Evolutionary conservation across 2,888 invertebrate genomes (phyloP).

Genomic region (Trichogramma dendrolimi): DNA sequence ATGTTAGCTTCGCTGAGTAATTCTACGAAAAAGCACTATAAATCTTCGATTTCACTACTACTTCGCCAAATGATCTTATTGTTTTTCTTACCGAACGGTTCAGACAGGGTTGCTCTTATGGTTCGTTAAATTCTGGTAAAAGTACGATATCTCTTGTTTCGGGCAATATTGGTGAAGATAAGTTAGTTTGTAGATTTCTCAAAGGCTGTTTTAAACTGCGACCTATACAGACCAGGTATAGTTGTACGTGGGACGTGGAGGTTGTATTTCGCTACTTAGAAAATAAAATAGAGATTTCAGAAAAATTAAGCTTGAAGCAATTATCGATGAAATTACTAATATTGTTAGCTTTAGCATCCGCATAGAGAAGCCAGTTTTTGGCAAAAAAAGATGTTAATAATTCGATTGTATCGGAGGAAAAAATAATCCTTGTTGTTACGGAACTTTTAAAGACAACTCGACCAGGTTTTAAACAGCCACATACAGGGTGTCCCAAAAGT

Average conservation of each 20-base stretch:
- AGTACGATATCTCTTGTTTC: slow-evolving; percentile 19
- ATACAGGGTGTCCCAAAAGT: too few relatives aligned
- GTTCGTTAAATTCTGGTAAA: slow-evolving; percentile 15
- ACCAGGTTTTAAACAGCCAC: too few relatives aligned
- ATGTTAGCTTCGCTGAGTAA: too few relatives aligned
- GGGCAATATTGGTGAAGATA: slow-evolving; percentile 18
- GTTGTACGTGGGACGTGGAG: slow-evolving; percentile 16
- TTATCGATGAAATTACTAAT: slow-evolving; percentile 21
- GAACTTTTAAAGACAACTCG: too few relatives aligned
- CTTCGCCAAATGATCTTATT: too few relatives aligned
- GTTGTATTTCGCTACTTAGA: slow-evolving; percentile 9
- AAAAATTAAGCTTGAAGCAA: slow-evolving; percentile 16
- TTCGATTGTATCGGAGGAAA: too few relatives aligned
- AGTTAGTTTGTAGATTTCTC: slow-evolving; percentile 17
- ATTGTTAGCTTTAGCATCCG: slow-evolving; percentile 21
- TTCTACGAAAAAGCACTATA: neutral
- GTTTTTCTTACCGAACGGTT: slow-evolving; percentile 6
- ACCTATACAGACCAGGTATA: slow-evolving; percentile 14
- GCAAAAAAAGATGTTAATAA: too few relatives aligned
- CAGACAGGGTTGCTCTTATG: slow-evolving; percentile 13
- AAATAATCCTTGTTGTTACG: too few relatives aligned
- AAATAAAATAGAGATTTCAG: neutral
- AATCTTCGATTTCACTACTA: too few relatives aligned
- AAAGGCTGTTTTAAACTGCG: slow-evolving; percentile 15
- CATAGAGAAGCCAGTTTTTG: too few relatives aligned